Percentiles rank a stretch among this genome's conserved stretches.
Evolutionary conservation across 2,888 invertebrate genomes (phyloP).

Genomic region (Nesidiocoris tenuis): DNA sequence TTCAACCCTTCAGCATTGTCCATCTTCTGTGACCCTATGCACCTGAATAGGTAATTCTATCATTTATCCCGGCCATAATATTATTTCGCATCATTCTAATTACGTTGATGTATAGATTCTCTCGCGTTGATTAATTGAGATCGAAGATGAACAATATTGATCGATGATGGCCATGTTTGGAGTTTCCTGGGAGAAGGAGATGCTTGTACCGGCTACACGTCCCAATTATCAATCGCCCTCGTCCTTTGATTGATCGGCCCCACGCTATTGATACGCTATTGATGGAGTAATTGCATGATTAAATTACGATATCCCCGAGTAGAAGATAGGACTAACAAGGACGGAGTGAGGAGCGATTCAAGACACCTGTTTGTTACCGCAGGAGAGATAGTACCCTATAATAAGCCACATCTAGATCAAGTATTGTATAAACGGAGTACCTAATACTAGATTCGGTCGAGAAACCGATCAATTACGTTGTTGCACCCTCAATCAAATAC

Average conservation of each 20-base stretch:
- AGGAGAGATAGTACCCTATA: background rate
- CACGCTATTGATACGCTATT: constrained; percentile 32
- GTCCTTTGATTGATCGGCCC: constrained; percentile 39
- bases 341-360: background rate
- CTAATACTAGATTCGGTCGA: background rate
- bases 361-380: background rate
- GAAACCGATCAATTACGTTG: background rate
- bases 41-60: background rate
- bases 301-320: constrained; percentile 18
- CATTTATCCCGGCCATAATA: constrained; percentile 5
- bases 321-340: background rate
- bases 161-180: constrained; percentile 22
- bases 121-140: constrained; percentile 41
- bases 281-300: constrained; percentile 42
- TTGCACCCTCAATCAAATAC: background rate
- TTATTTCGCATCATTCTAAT: constrained; percentile 39
- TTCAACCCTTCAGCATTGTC: background rate
- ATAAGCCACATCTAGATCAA: background rate
- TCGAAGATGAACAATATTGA: constrained; percentile 43
- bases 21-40: background rate
- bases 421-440: background rate
- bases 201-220: constrained; percentile 14
- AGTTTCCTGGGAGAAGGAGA: background rate
- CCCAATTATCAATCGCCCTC: constrained; percentile 38
- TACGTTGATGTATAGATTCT: constrained; percentile 12